Evolutionary conservation across 1,140 invertebrate species (phyloP).

Genomic region (Drosophila obscura): DNA sequence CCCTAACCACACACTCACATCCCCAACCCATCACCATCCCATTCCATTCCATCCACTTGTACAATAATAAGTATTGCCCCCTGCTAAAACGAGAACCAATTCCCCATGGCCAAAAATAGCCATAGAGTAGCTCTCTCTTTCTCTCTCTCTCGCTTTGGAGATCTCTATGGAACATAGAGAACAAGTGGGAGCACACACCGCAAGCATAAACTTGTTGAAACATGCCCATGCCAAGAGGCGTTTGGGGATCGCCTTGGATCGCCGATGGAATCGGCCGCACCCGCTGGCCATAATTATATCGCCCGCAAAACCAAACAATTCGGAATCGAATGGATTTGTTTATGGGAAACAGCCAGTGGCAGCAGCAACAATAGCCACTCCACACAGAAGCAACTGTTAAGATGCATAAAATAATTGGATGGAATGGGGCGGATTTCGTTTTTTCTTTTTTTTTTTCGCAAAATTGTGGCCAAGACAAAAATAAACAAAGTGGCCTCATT

Average conservation of each 20-base stretch:
- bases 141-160: no score
- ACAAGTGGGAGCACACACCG: slow-evolving; percentile 47
- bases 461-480: slow-evolving; percentile 56
- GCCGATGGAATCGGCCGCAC: slow-evolving; percentile 34
- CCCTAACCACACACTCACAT: slow-evolving; percentile 26
- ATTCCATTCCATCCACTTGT: slow-evolving; percentile 31
- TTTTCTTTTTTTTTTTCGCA: slow-evolving; percentile 17
- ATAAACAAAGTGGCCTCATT: slow-evolving; percentile 77
- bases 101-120: slow-evolving; percentile 36
- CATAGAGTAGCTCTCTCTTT: neutral
- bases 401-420: slow-evolving; percentile 15
- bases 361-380: no score
- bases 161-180: slow-evolving; percentile 2
- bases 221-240: slow-evolving; percentile 49
- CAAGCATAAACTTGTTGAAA: slow-evolving; percentile 67
- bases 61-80: slow-evolving; percentile 36
- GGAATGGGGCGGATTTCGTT: slow-evolving; percentile 17
- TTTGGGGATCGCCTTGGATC: slow-evolving; percentile 3
- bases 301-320: slow-evolving; percentile 47
- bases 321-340: slow-evolving; percentile 14
- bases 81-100: slow-evolving; percentile 26
- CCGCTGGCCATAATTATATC: slow-evolving; percentile 40
- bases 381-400: slow-evolving; percentile 21
- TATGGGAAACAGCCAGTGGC: slow-evolving; percentile 1
- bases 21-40: no score